Evolutionary conservation across 2,113 vertebrate genomes (phyloP), one percentile per base, ranked within the genome.

Genomic region (Catharus minimus): DNA sequence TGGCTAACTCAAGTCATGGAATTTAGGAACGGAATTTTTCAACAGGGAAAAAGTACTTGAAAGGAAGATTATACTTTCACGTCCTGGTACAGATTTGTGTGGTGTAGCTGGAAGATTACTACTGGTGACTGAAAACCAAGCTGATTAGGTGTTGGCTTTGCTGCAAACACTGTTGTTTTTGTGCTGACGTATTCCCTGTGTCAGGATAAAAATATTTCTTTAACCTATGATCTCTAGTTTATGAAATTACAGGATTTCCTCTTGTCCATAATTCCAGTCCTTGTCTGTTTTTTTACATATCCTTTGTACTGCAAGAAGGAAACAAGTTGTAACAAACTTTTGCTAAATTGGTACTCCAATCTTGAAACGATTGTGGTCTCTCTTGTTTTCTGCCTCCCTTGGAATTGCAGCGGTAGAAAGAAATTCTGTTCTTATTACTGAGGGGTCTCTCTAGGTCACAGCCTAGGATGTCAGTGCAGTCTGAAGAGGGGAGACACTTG

Each of bases 191-290:
- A 10, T 72, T 90, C 26, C 46, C 71, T 61, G 19, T 58, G 36
- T 22, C 41, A 85, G 52, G 32, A 43, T 49, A 72, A 62, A 93
- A 84, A 38, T 58, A 30, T 86, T 89, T 89, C 50, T 87, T 58
- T 90, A 65, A 73, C 49, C 41, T 69, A 8, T 58, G n/a, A 47
- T 67, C 46, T 92, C 24, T 82, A 68, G 81, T 69, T 78, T 66
- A 64, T 61, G 27, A 41, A 86, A 86, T 84, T 16, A 36, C 46
- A 82, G 90, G 86, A 91, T 96, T 96, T 97, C 94, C 91, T 96
- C 91, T 92, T 89, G 83, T 89, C 89, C 58, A 4, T 80, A 66
- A 78, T 68, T 83, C 33, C 0, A 1, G 15, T 43, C 26, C 9
- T 1, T 43, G 18, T 82, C 77, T 81, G 7, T 0, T 26, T 53